Evolutionary conservation across 2,113 vertebrate genomes (phyloP).

Genomic region (Heterotilapia buettikoferi): DNA sequence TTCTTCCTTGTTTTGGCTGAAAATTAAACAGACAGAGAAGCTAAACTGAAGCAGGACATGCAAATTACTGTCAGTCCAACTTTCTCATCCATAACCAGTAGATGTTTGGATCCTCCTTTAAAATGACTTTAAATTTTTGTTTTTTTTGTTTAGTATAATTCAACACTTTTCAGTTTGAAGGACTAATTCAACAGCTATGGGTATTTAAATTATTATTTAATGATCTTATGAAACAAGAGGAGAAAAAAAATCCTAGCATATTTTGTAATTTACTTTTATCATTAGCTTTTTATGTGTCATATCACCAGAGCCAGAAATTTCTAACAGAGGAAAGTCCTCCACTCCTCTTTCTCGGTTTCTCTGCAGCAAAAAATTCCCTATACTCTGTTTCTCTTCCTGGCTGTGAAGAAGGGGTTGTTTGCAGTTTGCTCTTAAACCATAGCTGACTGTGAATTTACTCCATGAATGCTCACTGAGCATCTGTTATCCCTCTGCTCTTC

Average conservation of each 20-base stretch:
- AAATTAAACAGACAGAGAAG: not conserved
- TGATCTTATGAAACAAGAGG: rapidly evolving
- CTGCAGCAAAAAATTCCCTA: not conserved
- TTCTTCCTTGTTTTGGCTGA: constrained; percentile 2
- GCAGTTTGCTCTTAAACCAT: not conserved
- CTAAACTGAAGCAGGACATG: constrained; percentile 3
- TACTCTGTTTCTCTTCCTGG: not conserved
- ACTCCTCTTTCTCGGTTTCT: not conserved
- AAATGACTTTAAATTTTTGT: not conserved
- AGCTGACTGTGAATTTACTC: not conserved
- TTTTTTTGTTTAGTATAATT: not conserved
- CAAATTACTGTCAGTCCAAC: not conserved
- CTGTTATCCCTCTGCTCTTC: not conserved
- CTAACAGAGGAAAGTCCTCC: not conserved
- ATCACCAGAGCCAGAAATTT: not conserved
- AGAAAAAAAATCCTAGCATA: not conserved
- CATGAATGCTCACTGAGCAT: not conserved
- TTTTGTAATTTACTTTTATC: not conserved
- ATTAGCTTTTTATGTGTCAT: not conserved
- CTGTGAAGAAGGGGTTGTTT: not conserved
- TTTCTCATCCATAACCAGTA: not conserved
- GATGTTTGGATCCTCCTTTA: not conserved
- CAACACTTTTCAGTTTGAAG: not conserved
- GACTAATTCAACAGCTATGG: not conserved
- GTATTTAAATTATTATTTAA: not conserved